phyloP scores from a whole-genome alignment of 2,888 invertebrate genomes.

The Amblyteles armatorius region DNA sequence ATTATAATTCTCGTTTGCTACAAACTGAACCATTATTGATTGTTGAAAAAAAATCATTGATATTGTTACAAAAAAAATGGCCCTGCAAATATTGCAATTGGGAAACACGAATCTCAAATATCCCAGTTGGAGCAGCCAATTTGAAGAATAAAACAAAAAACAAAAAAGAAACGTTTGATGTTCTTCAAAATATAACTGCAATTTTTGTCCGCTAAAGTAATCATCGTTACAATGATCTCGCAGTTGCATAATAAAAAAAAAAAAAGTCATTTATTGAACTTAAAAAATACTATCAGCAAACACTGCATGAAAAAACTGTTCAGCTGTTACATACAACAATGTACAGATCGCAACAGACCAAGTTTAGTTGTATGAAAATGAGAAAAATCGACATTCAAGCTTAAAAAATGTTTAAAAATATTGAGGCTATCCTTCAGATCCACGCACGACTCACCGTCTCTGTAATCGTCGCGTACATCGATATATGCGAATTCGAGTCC shows the following conservation, averaged over 20 bases:
- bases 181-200: too few species aligned
- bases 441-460: conserved; percentile 91
- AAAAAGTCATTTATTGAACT: background rate
- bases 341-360: too few species aligned
- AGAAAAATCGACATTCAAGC: conserved; percentile 5
- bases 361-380: background rate
- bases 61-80: too few species aligned
- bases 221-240: too few species aligned
- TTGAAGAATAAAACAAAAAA: too few species aligned
- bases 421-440: conserved; percentile 15
- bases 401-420: background rate
- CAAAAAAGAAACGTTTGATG: too few species aligned
- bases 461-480: conserved; percentile 98
- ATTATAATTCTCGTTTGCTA: background rate
- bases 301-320: background rate
- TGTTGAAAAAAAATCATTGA: too few species aligned
- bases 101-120: too few species aligned
- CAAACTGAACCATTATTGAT: too few species aligned
- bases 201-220: too few species aligned
- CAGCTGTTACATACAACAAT: background rate
- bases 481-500: conserved; percentile 99
- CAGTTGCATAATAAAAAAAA: background rate
- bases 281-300: background rate
- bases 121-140: too few species aligned
- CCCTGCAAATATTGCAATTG: too few species aligned